Evolutionary conservation across 2,888 invertebrate genomes (phyloP).

Genomic region (Leptopilina syphax): DNA sequence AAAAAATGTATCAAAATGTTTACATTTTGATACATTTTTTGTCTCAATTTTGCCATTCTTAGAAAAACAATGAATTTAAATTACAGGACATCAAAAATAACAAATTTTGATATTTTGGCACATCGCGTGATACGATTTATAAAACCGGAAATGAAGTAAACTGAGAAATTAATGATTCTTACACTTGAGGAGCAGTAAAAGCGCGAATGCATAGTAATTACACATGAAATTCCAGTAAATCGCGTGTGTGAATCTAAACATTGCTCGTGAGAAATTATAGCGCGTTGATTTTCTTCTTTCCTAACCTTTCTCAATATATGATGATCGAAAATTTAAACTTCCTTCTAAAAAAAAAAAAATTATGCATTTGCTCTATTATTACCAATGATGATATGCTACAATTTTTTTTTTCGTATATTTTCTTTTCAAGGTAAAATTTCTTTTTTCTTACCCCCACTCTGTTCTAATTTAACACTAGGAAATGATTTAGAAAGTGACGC

Average conservation of each 20-base stretch:
- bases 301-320: constrained; percentile 19
- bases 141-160: neutral
- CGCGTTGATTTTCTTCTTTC: constrained; percentile 27
- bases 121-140: constrained; percentile 2
- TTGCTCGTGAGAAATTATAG: constrained; percentile 24
- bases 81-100: no score
- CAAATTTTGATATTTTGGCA: neutral
- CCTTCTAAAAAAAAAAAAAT: no score
- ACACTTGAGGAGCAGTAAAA: constrained; percentile 3
- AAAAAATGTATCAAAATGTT: no score
- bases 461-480: constrained; percentile 1
- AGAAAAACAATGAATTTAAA: no score
- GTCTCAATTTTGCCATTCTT: no score
- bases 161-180: constrained; percentile 11
- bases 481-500: constrained; percentile 20
- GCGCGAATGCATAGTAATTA: constrained; percentile 29
- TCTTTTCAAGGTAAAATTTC: neutral
- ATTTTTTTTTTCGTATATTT: neutral
- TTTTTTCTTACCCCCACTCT: neutral
- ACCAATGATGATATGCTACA: neutral
- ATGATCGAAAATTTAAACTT: neutral
- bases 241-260: constrained; percentile 36
- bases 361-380: no score
- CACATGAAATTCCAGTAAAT: constrained; percentile 24
- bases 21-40: no score